Conservation (phyloP, 2,797 vertebrate species). For the Halcyon smyrnensis region DNA sequence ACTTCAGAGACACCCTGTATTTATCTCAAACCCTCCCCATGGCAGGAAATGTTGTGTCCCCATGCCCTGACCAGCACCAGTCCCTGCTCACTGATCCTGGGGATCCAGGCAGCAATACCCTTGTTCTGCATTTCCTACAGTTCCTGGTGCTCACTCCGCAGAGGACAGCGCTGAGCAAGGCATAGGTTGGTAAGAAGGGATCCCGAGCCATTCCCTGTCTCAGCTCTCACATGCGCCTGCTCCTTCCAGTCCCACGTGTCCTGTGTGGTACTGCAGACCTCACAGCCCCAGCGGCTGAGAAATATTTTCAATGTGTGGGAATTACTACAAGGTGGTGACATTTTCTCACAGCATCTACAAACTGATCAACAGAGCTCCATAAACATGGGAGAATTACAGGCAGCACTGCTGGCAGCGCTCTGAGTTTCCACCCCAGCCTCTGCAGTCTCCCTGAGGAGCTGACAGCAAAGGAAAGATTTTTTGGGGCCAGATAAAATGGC, state of each 20-base stretch:
- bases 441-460: conserved; percentile 37
- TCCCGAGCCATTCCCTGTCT: neutral
- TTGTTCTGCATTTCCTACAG: accelerated
- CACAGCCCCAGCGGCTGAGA: accelerated
- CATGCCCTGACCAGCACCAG: neutral
- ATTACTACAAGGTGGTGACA: neutral
- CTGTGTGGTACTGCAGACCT: accelerated
- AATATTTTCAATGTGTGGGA: neutral
- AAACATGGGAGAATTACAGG: neutral
- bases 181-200: neutral
- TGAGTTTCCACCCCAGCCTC: conserved; percentile 27
- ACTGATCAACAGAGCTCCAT: neutral
- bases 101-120: neutral
- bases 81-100: neutral
- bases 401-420: conserved; percentile 24
- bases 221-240: accelerated
- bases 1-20: neutral
- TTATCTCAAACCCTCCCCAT: neutral
- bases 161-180: neutral
- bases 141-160: neutral
- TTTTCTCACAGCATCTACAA: conserved; percentile 4
- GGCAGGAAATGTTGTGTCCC: accelerated
- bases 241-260: neutral
- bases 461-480: conserved; percentile 50
- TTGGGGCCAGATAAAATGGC: conserved; percentile 39